Conservation (phyloP, 1,140 invertebrate genomes). For the Brachionus koreanus region DNA sequence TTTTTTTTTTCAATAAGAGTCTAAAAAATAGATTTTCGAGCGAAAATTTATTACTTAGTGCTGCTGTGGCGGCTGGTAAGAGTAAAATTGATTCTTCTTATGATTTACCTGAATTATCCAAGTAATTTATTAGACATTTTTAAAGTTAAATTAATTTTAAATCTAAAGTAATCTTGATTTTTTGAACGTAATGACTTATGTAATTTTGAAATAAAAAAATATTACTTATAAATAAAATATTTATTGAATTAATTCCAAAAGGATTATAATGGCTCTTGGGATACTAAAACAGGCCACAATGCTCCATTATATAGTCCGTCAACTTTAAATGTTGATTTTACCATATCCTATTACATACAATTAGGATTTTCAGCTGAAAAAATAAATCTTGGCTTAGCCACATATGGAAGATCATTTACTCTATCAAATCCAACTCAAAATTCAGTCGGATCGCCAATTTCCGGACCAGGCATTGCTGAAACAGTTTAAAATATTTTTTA, state of each 20-base stretch:
- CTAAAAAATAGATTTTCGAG: constrained; percentile 45
- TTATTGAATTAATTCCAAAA: constrained; percentile 79
- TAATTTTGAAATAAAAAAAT: constrained; percentile 71
- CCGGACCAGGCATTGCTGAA: constrained; percentile 70
- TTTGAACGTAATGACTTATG: constrained; percentile 50
- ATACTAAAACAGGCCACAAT: not conserved
- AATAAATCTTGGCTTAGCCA: constrained; percentile 76
- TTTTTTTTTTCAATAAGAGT: constrained; percentile 66
- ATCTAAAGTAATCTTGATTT: constrained; percentile 19
- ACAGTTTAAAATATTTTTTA: constrained; percentile 50
- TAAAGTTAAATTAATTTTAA: constrained; percentile 56
- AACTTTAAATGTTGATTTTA: constrained; percentile 48
- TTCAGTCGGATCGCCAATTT: constrained; percentile 83
- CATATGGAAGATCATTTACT: constrained; percentile 80
- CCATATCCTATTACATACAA: constrained; percentile 65
- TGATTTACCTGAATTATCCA: constrained; percentile 68
- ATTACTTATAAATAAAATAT: constrained; percentile 77
- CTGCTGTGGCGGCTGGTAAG: constrained; percentile 47
- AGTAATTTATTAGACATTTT: constrained; percentile 58
- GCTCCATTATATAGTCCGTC: not conserved
- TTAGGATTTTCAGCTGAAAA: constrained; percentile 78
- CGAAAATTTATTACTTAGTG: constrained; percentile 46
- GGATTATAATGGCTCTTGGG: constrained; percentile 46
- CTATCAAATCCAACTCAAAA: constrained; percentile 75
- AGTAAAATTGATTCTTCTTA: constrained; percentile 62